phyloP scores from a whole-genome alignment of 2,888 invertebrate species.

The Nymphalis polychloros region DNA sequence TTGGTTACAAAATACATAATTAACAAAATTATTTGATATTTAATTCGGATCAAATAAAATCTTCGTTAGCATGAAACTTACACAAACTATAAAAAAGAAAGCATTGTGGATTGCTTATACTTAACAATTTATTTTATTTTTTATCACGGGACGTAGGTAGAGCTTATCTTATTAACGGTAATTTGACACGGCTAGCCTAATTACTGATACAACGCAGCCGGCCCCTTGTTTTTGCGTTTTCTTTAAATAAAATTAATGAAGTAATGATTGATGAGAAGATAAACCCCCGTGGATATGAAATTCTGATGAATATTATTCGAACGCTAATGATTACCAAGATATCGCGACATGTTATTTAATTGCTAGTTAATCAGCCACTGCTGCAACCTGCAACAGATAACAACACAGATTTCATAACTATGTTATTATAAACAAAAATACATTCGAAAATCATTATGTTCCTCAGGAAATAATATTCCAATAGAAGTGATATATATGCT shows the following conservation, averaged over 20 bases:
- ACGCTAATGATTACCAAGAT: conserved; percentile 1
- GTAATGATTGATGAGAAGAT: conserved; percentile 7
- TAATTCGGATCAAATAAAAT: conserved; percentile 13
- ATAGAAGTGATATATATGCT: background rate
- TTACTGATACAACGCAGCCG: conserved; percentile 15
- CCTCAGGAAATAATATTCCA: background rate
- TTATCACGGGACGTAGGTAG: conserved; percentile 18
- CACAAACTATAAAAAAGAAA: no score
- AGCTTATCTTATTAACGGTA: conserved; percentile 41
- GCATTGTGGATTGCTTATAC: no score
- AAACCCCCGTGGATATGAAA: background rate
- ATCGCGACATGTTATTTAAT: background rate
- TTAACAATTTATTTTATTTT: conserved; percentile 10
- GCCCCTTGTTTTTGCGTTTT: background rate
- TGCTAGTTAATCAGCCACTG: background rate
- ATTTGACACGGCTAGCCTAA: conserved; percentile 31
- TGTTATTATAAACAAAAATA: background rate
- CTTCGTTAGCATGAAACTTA: no score
- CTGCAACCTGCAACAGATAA: background rate
- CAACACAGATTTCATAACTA: background rate
- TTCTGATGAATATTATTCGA: background rate
- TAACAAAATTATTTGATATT: conserved; percentile 21
- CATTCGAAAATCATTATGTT: background rate
- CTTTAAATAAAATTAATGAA: conserved; percentile 2
- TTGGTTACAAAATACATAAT: conserved; percentile 1